Evolutionary conservation across 1,140 invertebrate genomes (phyloP), one percentile per base, ranked within the genome.

Genomic region (Oedothorax gibbosus): DNA sequence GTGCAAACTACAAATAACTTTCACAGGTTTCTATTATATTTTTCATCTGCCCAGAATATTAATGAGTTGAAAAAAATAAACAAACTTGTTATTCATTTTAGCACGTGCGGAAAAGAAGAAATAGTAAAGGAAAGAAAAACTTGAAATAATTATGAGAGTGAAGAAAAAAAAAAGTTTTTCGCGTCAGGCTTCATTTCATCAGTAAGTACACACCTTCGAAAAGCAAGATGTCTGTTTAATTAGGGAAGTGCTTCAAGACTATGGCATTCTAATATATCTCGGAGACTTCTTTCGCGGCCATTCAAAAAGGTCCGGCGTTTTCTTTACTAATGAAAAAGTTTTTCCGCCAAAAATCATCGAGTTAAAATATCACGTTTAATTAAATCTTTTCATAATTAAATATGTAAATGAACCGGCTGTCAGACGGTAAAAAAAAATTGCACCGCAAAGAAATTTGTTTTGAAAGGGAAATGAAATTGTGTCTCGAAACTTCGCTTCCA

Each of bases 321-420:
- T 78, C 64, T 66, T 64, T 76, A 73, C 81, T 84, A 84, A 84
- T 84, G 81, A 84, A 84, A 84, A 84, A 84, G 81, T 84, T 84
- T 84, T 84, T 84, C 81, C 81, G 53, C 81, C 81, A 84, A 84
- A 84, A 84, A 84, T 84, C 81, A 84, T 84, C 72, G 81, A 84
- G 81, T 84, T 84, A 84, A 84, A 84, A 84, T 84, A 84, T 84
- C 71, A 84, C 81, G 81, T 84, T 84, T 84, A 84, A 84, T 84
- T 84, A 84, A 84, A 84, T 84, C 81, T 84, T 76, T 84, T 84
- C 81, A 84, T 84, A 84, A 84, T 84, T 84, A 84, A 84, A 84
- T 84, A 84, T 84, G 81, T 76, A 84, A 84, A 84, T 84, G 81
- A 84, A 72, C 81, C 81, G 71, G 81, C 81, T 84, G 81, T 84